Conservation (phyloP, 1,140 invertebrate species). For the Ceratina australensis region DNA sequence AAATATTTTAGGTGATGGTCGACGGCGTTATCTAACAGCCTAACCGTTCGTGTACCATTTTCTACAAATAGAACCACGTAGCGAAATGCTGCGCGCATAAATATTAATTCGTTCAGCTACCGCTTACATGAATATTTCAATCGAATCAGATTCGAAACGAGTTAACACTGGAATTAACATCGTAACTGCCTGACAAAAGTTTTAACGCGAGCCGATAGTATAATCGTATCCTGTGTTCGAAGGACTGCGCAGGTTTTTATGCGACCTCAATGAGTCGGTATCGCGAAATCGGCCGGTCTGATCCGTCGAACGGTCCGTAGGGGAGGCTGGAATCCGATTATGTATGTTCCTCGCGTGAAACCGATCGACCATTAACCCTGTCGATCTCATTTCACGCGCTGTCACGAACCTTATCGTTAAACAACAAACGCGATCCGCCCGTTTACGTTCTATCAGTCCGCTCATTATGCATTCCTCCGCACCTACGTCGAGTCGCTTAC, state of each 20-base stretch:
- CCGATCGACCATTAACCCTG: slow-evolving; percentile 50
- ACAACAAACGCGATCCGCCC: slow-evolving; percentile 37
- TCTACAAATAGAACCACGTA: neutral
- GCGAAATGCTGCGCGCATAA: neutral
- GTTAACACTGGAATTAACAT: no score
- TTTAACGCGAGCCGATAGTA: no score
- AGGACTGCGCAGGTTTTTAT: no score
- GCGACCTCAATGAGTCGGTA: no score
- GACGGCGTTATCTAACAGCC: neutral
- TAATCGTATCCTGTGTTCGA: no score
- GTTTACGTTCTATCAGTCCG: slow-evolving; percentile 2
- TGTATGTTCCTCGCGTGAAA: slow-evolving; percentile 11
- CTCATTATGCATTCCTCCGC: slow-evolving; percentile 5
- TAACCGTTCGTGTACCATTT: neutral
- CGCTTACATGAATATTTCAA: no score
- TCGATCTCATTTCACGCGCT: slow-evolving; percentile 50
- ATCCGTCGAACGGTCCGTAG: neutral
- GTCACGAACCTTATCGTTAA: slow-evolving; percentile 46
- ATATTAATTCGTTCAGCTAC: neutral
- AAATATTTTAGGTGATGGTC: neutral
- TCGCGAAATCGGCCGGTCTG: no score
- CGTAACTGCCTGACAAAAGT: no score
- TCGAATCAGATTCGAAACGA: no score
- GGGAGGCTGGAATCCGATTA: slow-evolving; percentile 34
- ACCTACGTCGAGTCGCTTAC: neutral